Conservation (phyloP, 2,888 invertebrate genomes). For the Gibbula magus region DNA sequence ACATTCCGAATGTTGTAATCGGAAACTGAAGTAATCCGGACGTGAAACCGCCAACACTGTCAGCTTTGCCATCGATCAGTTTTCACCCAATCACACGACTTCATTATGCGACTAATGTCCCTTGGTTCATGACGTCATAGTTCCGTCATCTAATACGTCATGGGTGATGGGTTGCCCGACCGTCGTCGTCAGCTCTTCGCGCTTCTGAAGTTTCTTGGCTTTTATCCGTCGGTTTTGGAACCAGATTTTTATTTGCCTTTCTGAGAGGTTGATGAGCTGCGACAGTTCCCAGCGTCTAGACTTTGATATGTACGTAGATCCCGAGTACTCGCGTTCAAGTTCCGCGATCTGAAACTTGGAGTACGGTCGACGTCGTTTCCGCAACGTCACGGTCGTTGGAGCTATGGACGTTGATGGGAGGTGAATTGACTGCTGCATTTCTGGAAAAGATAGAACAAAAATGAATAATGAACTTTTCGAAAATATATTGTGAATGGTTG, state of each 20-base stretch:
- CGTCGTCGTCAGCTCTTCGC: conserved; percentile 58
- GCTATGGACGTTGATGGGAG: conserved; percentile 68
- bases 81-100: too few species aligned
- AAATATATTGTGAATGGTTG: too few species aligned
- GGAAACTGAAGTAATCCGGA: too few species aligned
- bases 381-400: conserved; percentile 68
- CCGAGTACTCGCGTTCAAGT: conserved; percentile 97
- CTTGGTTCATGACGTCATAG: conserved; percentile 7
- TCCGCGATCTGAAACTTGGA: conserved; percentile 98
- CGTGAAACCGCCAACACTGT: too few species aligned
- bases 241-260: conserved; percentile 75
- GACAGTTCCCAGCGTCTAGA: conserved; percentile 98
- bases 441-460: conserved; percentile 60
- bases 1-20: too few species aligned
- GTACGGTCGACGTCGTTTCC: conserved; percentile 97
- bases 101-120: background rate
- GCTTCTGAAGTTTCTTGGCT: conserved; percentile 70
- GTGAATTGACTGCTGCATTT: conserved; percentile 66
- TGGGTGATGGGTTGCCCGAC: conserved; percentile 22
- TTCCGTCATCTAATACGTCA: conserved; percentile 14
- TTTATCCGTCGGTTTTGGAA: conserved; percentile 74
- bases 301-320: conserved; percentile 98
- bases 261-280: conserved; percentile 86
- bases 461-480: conserved; percentile 5
- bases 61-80: too few species aligned